Evolutionary conservation across 2,888 invertebrate genomes (phyloP), one percentile per base, ranked within the genome.

Genomic region (Rosalia funebris): DNA sequence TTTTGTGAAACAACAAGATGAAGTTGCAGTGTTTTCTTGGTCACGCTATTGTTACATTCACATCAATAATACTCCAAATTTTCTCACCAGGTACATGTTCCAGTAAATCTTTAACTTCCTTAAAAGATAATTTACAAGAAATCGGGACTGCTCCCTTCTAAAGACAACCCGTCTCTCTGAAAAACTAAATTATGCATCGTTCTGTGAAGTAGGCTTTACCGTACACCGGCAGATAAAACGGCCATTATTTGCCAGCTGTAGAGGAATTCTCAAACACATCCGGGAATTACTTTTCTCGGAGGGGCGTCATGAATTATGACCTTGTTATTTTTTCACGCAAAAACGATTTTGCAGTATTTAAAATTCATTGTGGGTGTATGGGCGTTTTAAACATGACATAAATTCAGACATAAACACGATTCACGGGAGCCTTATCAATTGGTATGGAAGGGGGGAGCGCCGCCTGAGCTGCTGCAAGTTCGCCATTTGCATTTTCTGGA

Each of bases 321-420:
- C 67, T 61, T 65, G 65, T 67, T 67, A 67, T 67, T 67, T 67
- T 67, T 65, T 61, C 39, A 53, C 57, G 59, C 46, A 47, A 56
- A 57, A 52, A 46, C 59, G 61, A 60, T 58, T 60, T 59, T 44
- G 58, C 50, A 39, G 59, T 65, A 61, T 62, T 65, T 65, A 65
- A 57, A 66, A 60, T 53, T 58, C 55, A 36, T 41, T 36, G 39
- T 45, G n/a, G n/a, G n/a, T n/a, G n/a, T n/a, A n/a, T n/a, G n/a
- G n/a, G n/a, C n/a, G n/a, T n/a, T n/a, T n/a, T n/a, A n/a, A n/a
- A n/a, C n/a, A n/a, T n/a, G 45, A 20, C 45, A 36, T 44, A 20
- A 45, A 45, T 19, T 19, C 15, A 10, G 53, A 42, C 42, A 53
- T 53, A 53, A 20, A 53, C 42, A 3, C 14, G 20, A 53, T 53